phyloP scores from a whole-genome alignment of 2,113 vertebrate species.

The Girardinichthys multiradiatus region DNA sequence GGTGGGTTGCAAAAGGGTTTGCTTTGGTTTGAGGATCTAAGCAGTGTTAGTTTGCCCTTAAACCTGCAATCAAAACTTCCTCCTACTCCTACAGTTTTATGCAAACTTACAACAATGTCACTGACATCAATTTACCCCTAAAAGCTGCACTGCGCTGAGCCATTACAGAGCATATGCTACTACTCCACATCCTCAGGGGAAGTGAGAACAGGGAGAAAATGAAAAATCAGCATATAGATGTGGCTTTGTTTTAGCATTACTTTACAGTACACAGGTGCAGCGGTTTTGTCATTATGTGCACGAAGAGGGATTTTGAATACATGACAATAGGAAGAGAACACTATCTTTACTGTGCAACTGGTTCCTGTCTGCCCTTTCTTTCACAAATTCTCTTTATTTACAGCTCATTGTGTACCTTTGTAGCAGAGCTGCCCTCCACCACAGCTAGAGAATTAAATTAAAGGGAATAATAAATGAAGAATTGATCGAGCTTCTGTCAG shows the following conservation, averaged over 20 bases:
- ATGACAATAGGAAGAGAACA: slow-evolving; percentile 26
- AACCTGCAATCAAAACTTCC: slow-evolving; percentile 49
- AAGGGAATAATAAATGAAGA: slow-evolving; percentile 72
- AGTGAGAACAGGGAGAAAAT: slow-evolving; percentile 44
- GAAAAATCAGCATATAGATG: slow-evolving; percentile 67
- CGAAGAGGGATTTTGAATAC: slow-evolving; percentile 37
- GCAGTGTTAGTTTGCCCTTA: slow-evolving; percentile 58
- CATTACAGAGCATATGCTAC: slow-evolving; percentile 54
- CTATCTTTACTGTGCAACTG: slow-evolving; percentile 11
- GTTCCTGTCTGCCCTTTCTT: not conserved
- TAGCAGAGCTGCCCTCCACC: slow-evolving; percentile 27
- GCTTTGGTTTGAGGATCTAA: slow-evolving; percentile 48
- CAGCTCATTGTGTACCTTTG: slow-evolving; percentile 24
- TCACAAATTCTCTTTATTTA: slow-evolving; percentile 10
- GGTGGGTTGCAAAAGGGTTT: slow-evolving; percentile 59
- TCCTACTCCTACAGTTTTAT: slow-evolving; percentile 71
- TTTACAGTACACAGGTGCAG: slow-evolving; percentile 46
- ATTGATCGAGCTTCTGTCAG: slow-evolving; percentile 62
- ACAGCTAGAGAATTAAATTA: slow-evolving; percentile 41
- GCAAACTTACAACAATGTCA: slow-evolving; percentile 68
- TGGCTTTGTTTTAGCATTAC: slow-evolving; percentile 38
- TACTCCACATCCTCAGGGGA: slow-evolving; percentile 51
- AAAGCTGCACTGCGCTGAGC: slow-evolving; percentile 53
- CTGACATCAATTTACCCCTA: slow-evolving; percentile 77
- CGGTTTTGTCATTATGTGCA: slow-evolving; percentile 40